Evolutionary conservation across 2,888 invertebrate species (phyloP).

Genomic region (Xanthia icteritia): DNA sequence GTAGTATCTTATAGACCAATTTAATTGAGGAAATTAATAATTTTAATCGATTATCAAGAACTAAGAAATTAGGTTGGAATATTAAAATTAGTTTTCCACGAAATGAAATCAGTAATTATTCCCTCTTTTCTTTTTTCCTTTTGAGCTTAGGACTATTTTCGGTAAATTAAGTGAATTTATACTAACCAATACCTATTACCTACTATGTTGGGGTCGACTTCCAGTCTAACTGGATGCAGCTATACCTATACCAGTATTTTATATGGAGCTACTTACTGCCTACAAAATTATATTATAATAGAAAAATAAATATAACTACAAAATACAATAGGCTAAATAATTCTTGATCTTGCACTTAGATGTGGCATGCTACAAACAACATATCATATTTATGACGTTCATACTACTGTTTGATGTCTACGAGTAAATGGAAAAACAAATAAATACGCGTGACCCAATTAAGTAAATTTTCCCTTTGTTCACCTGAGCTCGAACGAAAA

Average conservation of each 20-base stretch:
- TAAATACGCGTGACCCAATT: conserved; percentile 40
- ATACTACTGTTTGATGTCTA: not conserved
- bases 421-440: conserved; percentile 5
- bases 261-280: too few species aligned
- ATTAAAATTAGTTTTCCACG: not conserved
- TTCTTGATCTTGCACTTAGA: conserved; percentile 2
- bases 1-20: not conserved
- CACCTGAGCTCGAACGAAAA: conserved; percentile 25
- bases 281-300: not conserved
- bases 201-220: too few species aligned
- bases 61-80: not conserved
- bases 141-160: not conserved
- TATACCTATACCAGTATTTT: too few species aligned
- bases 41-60: not conserved
- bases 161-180: not conserved
- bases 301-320: not conserved
- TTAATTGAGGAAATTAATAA: not conserved
- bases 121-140: not conserved
- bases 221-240: too few species aligned
- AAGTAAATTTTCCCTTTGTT: conserved; percentile 46
- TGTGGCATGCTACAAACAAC: not conserved
- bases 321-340: not conserved
- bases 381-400: conserved; percentile 16
- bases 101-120: not conserved
- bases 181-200: too few species aligned